phyloP scores from a whole-genome alignment of 2,113 vertebrate genomes.

The Ammospiza nelsoni region DNA sequence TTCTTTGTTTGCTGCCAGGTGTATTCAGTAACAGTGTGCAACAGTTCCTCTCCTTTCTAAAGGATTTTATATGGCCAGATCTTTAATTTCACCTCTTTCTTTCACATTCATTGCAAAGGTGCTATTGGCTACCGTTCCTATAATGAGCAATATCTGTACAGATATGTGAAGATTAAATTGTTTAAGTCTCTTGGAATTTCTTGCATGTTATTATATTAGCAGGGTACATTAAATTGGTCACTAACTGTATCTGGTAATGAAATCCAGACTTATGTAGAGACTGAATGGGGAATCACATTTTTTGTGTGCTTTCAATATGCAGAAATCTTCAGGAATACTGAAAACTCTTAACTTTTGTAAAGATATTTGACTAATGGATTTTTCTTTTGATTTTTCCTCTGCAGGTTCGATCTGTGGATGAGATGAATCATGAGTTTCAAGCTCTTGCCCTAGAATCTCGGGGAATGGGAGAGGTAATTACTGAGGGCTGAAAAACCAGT shows the following conservation, averaged over 20 bases:
- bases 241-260: not conserved
- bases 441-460: slow-evolving; percentile 97
- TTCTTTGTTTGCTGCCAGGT: not conserved
- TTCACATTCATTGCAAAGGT: not conserved
- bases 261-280: not conserved
- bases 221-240: not conserved
- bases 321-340: not conserved
- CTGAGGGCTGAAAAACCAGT: not conserved
- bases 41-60: not conserved
- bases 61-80: not conserved
- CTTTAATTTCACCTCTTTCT: not conserved
- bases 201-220: not conserved
- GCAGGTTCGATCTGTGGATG: slow-evolving; percentile 92
- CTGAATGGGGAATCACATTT: not conserved
- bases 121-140: not conserved
- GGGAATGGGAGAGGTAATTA: slow-evolving; percentile 97
- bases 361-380: not conserved
- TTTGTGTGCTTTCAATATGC: not conserved
- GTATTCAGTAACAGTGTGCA: not conserved
- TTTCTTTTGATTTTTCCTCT: not conserved
- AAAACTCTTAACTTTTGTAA: not conserved
- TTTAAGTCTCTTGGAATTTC: not conserved
- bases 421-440: slow-evolving; percentile 99
- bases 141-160: not conserved
- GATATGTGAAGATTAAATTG: not conserved